phyloP scores from a whole-genome alignment of 2,888 invertebrate species.

The Agrenia bidenticulata region DNA sequence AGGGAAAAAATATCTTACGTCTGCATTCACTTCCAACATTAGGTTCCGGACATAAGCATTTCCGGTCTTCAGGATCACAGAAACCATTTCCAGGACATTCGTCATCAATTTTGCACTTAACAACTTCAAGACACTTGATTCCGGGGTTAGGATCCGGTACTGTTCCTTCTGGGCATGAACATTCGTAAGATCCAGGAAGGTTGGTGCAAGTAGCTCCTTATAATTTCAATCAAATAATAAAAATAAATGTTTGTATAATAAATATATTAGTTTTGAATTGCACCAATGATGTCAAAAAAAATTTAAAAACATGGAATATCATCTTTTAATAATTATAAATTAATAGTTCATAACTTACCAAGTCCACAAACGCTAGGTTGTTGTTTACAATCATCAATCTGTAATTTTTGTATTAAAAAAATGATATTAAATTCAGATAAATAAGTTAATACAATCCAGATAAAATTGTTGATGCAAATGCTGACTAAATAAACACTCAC shows the following conservation, averaged over 20 bases:
- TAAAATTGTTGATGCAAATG: too few relatives aligned
- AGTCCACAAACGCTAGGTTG: conserved; percentile 71
- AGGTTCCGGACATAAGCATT: conserved; percentile 86
- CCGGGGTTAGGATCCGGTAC: conserved; percentile 81
- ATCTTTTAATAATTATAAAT: too few relatives aligned
- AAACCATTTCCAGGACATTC: conserved; percentile 89
- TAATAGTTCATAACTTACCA: background rate
- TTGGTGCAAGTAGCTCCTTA: conserved; percentile 80
- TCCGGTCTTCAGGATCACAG: conserved; percentile 69
- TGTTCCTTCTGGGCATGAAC: conserved; percentile 78
- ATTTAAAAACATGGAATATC: too few relatives aligned
- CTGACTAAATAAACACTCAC: conserved; percentile 36
- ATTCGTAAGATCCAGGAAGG: conserved; percentile 70
- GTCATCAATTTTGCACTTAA: conserved; percentile 71
- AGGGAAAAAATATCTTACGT: too few relatives aligned
- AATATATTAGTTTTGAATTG: background rate
- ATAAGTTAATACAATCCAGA: too few relatives aligned
- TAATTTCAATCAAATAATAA: background rate
- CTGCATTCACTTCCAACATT: conserved; percentile 88
- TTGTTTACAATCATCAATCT: conserved; percentile 78
- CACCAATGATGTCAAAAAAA: too few relatives aligned
- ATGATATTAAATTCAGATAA: too few relatives aligned
- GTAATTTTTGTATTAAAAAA: conserved; percentile 56
- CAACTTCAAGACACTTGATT: conserved; percentile 77
- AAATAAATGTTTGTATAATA: too few relatives aligned